Base-by-base conservation (phyloP, 2,888 invertebrate species). In the Xestia c-nigrum region DNA sequence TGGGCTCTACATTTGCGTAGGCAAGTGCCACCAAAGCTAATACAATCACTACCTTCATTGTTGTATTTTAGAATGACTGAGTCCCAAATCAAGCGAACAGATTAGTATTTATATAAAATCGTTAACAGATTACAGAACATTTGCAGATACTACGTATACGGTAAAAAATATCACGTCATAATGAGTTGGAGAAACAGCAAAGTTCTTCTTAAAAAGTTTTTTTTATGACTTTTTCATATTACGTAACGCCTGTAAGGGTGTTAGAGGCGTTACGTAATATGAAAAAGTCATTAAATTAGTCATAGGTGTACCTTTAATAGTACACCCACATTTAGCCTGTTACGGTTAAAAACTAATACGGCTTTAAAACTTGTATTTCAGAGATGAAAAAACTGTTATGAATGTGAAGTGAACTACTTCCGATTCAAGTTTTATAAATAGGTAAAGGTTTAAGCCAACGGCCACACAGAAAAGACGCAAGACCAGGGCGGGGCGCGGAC, bases 1-100 rank as follows among this genome's bases (percentile, higher is more conserved):
- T 19, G 7, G 67, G 78, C 24, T 78, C 72, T 5, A 78, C 79
- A 47, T 78, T 83, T 4, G 87, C 85, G 55, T 80, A 80, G 12
- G 81, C 85, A n/a, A 89, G 63, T 14, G 82, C 69, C 16, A 70
- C 78, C 57, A 90, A 69, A 63, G 86, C 72, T 55, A 89, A 66
- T 19, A 89, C 47, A 70, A 87, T 72, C 6, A 87, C 47, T 43
- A 84, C 66, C 78, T 82, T 87, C 89, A 89, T 89, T 67, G 19
- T 86, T 81, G 63, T 72, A 46, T 40, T 79, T 52, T 69, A 40
- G 63, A 74, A 52, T 74, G 38, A 75, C 50, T 63, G 65, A 78
- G 57, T 80, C 52, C 12, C 7, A 19, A 70, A 43, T 67, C 1
- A 55, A 50, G 10, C 50, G 24, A 55, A 0, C 19, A 46, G 69